phyloP scores from a whole-genome alignment of 1,140 invertebrate genomes.

The Ceratina japonica region DNA sequence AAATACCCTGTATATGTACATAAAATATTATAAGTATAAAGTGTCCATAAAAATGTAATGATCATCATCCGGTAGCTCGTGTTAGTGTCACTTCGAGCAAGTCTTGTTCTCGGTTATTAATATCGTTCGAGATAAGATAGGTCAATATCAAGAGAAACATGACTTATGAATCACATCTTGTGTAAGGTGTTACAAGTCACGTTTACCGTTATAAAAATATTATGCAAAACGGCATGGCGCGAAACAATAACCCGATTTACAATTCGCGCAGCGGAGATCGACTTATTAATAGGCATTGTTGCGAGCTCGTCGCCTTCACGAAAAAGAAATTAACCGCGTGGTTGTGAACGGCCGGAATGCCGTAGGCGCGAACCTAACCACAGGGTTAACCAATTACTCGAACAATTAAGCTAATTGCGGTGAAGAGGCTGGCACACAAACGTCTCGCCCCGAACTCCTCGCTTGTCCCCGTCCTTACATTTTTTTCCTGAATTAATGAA shows the following conservation, averaged over 20 bases:
- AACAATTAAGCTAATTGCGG: slow-evolving; percentile 42
- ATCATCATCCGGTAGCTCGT: too few species aligned
- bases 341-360: slow-evolving; percentile 47
- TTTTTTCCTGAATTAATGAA: too few species aligned
- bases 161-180: not conserved
- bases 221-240: not conserved
- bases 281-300: slow-evolving; percentile 52
- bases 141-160: not conserved
- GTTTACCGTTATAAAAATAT: not conserved
- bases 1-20: too few species aligned
- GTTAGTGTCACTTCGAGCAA: too few species aligned
- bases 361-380: slow-evolving; percentile 58
- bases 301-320: slow-evolving; percentile 11
- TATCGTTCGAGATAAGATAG: too few species aligned
- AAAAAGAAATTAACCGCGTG: slow-evolving; percentile 58
- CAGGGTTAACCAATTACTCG: slow-evolving; percentile 52
- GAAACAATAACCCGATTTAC: slow-evolving; percentile 21
- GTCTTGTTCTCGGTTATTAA: too few species aligned
- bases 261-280: not conserved
- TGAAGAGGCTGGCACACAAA: slow-evolving; percentile 10
- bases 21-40: too few species aligned
- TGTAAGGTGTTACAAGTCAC: not conserved
- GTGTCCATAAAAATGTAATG: too few species aligned
- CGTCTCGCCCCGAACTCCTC: not conserved
- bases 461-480: not conserved